These are phyloP conservation scores for Siphonodentalium dalli DNA, from an alignment of 2,888 invertebrate genomes.

Conservation along the genomic window DNA sequence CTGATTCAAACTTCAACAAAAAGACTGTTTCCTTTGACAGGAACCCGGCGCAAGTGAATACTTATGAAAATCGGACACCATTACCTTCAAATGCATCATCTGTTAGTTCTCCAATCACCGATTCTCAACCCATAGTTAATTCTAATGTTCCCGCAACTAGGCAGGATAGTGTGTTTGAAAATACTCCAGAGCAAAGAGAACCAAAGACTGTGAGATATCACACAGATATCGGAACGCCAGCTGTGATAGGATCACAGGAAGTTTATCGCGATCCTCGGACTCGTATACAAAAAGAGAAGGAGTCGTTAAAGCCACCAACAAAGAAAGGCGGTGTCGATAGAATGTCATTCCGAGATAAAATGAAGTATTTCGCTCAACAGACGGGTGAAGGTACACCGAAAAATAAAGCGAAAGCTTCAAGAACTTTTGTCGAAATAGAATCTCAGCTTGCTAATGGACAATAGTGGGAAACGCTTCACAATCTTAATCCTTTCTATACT, in stretches of 20 bases:
- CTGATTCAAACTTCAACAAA: constrained; percentile 12
- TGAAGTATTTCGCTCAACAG: constrained; percentile 99
- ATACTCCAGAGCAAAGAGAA: too few species aligned
- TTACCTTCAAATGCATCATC: too few species aligned
- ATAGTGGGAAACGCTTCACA: too few species aligned
- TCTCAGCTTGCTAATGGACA: constrained; percentile 55
- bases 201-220: constrained; percentile 35
- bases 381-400: constrained; percentile 93
- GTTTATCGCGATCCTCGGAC: constrained; percentile 94
- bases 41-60: constrained; percentile 13
- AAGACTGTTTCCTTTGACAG: constrained; percentile 22
- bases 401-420: constrained; percentile 94
- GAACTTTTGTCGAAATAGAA: constrained; percentile 74
- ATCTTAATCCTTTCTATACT: too few species aligned
- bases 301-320: constrained; percentile 16
- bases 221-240: constrained; percentile 78
- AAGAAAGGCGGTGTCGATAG: constrained; percentile 72
- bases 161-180: too few species aligned
- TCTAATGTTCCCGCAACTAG: too few species aligned
- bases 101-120: too few species aligned
- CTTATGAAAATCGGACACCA: background rate
- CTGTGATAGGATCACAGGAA: constrained; percentile 97
- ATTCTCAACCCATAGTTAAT: too few species aligned
- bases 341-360: constrained; percentile 96
- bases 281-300: constrained; percentile 79